A percentile compares a stretch with the other conserved stretches of the same genome.
Conservation (phyloP, 1,140 invertebrate species). For the Berghia stephanieae region DNA sequence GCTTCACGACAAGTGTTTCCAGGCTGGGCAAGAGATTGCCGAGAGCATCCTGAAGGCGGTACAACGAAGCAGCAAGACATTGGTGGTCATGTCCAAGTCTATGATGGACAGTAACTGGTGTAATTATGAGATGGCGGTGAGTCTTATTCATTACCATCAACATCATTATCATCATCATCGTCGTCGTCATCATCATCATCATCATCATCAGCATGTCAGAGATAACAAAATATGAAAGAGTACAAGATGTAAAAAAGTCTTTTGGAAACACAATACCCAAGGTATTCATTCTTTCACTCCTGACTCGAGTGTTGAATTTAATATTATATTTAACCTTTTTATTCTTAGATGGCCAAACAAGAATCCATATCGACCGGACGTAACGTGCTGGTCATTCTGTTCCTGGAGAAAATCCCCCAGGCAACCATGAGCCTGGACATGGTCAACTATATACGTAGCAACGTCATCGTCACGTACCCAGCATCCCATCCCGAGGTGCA, state of each 20-base stretch:
- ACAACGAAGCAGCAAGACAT: constrained; percentile 71
- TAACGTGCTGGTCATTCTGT: constrained; percentile 11
- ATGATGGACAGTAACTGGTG: constrained; percentile 76
- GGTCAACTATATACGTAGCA: constrained; percentile 14
- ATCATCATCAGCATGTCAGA: no score
- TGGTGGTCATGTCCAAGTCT: constrained; percentile 73
- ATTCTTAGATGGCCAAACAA: constrained; percentile 19
- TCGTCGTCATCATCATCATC: no score
- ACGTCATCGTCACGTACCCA: constrained; percentile 20
- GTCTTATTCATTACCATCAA: no score
- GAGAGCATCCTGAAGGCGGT: constrained; percentile 73
- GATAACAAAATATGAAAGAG: no score
- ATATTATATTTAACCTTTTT: no score
- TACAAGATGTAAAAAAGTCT: no score
- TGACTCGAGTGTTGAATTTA: no score
- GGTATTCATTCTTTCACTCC: no score
- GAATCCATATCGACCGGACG: constrained; percentile 15
- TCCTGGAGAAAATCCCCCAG: background rate
- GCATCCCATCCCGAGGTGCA: background rate
- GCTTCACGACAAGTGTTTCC: constrained; percentile 89
- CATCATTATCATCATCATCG: no score
- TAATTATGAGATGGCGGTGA: constrained; percentile 75
- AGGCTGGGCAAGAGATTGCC: constrained; percentile 78
- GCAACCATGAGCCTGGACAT: background rate
- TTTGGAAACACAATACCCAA: no score